Conservation (phyloP, 2,113 vertebrate genomes). For the Scomber scombrus region DNA sequence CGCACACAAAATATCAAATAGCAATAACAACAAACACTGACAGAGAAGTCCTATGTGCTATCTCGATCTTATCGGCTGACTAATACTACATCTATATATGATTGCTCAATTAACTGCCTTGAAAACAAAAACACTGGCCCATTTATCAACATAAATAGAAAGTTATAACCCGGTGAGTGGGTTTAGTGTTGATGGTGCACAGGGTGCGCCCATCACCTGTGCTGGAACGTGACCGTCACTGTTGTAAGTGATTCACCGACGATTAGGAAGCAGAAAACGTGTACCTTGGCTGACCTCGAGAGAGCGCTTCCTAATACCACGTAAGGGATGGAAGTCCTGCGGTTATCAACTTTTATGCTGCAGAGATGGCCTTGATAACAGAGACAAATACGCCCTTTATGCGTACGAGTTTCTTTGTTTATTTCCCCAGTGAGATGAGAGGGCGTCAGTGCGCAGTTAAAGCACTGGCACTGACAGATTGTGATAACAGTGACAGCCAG, state of each 20-base stretch:
- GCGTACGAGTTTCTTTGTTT: background rate
- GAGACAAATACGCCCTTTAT: constrained; percentile 15
- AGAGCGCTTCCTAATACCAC: constrained; percentile 50
- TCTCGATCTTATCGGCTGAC: background rate
- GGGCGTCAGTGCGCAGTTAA: background rate
- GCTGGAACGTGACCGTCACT: constrained; percentile 78
- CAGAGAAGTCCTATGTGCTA: background rate
- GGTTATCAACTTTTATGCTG: constrained; percentile 41
- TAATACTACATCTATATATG: constrained; percentile 41
- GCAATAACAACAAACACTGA: background rate
- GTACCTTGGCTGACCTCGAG: constrained; percentile 68
- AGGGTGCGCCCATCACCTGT: constrained; percentile 73
- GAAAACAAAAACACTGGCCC: constrained; percentile 9
- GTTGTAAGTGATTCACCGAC: constrained; percentile 76
- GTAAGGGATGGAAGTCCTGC: constrained; percentile 47
- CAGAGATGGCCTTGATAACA: constrained; percentile 12
- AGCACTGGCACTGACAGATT: constrained; percentile 17
- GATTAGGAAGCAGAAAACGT: constrained; percentile 57
- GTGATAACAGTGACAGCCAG: constrained; percentile 43
- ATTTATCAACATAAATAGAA: constrained; percentile 39
- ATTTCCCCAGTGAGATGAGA: background rate
- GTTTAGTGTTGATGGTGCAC: constrained; percentile 22
- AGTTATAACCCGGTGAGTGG: constrained; percentile 34
- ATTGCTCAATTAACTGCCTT: background rate
- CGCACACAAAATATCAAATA: background rate